Percentiles rank a stretch among this genome's conserved stretches.
phyloP scores from a whole-genome alignment of 2,113 vertebrate genomes.

The Todiramphus saurophagus region DNA sequence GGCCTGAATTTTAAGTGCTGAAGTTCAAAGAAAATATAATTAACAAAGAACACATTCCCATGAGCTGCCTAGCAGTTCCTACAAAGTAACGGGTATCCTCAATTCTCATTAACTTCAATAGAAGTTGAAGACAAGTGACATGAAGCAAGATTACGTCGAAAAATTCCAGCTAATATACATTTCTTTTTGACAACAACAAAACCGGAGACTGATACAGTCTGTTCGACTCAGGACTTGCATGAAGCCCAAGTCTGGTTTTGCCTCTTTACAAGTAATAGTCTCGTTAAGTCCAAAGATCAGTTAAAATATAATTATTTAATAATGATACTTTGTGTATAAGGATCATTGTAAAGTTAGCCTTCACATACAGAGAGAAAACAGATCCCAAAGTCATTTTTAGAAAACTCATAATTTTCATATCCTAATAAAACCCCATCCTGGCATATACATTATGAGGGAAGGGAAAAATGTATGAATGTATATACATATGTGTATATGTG shows the following conservation, averaged over 20 bases:
- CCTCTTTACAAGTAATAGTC: rapidly evolving
- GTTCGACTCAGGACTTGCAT: background rate
- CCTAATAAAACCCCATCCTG: rapidly evolving
- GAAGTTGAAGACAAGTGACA: background rate
- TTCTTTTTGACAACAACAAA: background rate
- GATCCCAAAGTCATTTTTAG: background rate
- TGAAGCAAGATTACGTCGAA: background rate
- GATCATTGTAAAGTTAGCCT: background rate
- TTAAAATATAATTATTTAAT: background rate
- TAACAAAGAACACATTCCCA: slow-evolving; percentile 19
- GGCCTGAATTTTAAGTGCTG: background rate
- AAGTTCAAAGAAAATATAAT: slow-evolving; percentile 38
- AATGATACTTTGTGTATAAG: background rate
- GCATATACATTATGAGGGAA: background rate
- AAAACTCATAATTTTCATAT: background rate
- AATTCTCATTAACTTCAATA: background rate
- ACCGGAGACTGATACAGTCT: background rate
- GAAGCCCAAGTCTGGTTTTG: background rate
- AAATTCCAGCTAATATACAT: background rate
- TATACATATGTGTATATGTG: background rate
- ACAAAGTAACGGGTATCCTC: background rate
- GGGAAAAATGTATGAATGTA: background rate
- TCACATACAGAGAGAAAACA: background rate
- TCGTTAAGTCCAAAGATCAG: background rate
- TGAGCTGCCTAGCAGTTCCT: slow-evolving; percentile 10